Conservation (phyloP, 1,140 invertebrate genomes). For the Magallana gigas region DNA sequence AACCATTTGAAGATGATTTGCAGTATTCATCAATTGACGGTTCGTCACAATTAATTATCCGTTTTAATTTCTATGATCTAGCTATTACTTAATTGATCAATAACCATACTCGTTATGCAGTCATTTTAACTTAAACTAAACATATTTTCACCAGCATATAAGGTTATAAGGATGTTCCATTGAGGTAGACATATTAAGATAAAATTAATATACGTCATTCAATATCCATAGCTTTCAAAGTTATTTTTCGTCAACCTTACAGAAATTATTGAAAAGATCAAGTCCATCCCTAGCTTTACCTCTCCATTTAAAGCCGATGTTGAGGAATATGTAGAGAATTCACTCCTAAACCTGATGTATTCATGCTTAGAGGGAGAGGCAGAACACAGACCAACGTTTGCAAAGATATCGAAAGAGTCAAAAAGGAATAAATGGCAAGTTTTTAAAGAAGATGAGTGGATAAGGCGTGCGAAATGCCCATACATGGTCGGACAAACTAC, state of each 20-base stretch:
- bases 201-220: no score
- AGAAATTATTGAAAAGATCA: neutral
- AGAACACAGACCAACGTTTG: neutral
- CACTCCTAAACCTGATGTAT: neutral
- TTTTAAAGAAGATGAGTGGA: neutral
- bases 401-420: neutral
- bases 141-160: no score
- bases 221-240: no score
- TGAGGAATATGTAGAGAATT: neutral
- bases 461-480: neutral
- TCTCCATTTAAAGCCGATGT: neutral
- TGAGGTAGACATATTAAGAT: no score
- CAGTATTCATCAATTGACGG: neutral
- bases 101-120: no score
- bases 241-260: no score
- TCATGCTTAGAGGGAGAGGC: neutral
- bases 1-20: slow-evolving; percentile 66
- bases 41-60: neutral
- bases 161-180: no score
- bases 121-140: no score
- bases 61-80: no score
- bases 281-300: neutral
- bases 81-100: no score
- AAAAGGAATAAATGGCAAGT: neutral
- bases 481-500: no score